Percentiles rank a stretch among this genome's conserved stretches.
These are phyloP conservation scores for Vesta saturnalis DNA, from an alignment of 2,888 invertebrate genomes.

Conservation along the genomic window DNA sequence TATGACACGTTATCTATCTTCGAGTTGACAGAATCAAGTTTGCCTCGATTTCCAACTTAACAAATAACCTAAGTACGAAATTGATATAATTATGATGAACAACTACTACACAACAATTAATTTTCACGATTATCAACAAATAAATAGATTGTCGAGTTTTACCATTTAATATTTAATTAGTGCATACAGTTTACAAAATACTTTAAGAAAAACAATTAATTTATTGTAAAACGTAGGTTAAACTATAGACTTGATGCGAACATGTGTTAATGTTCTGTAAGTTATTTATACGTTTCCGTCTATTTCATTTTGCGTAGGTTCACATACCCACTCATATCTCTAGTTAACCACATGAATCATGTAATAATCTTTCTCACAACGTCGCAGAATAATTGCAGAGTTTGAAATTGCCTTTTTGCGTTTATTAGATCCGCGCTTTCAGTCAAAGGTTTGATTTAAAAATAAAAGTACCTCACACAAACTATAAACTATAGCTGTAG, in stretches of 20 bases:
- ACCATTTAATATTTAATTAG: too few relatives aligned
- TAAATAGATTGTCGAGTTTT: too few relatives aligned
- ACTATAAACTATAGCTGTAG: too few relatives aligned
- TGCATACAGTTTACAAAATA: too few relatives aligned
- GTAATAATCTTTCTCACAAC: too few relatives aligned
- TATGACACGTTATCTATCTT: constrained; percentile 1
- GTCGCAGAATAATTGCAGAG: too few relatives aligned
- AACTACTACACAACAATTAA: neutral
- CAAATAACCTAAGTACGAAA: neutral
- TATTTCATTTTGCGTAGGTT: neutral
- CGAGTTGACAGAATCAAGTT: constrained; percentile 1
- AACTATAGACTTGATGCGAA: neutral
- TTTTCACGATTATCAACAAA: too few relatives aligned
- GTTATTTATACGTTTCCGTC: neutral
- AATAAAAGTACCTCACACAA: too few relatives aligned
- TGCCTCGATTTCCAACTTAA: constrained; percentile 1
- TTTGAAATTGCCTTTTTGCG: too few relatives aligned
- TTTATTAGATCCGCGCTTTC: too few relatives aligned
- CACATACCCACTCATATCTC: neutral
- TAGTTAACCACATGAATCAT: too few relatives aligned
- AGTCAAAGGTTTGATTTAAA: too few relatives aligned
- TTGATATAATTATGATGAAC: neutral
- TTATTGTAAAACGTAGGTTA: neutral
- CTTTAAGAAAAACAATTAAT: neutral
- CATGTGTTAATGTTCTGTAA: neutral